Conservation (phyloP, 1,140 invertebrate species). For the Lordiphosa clarofinis region DNA sequence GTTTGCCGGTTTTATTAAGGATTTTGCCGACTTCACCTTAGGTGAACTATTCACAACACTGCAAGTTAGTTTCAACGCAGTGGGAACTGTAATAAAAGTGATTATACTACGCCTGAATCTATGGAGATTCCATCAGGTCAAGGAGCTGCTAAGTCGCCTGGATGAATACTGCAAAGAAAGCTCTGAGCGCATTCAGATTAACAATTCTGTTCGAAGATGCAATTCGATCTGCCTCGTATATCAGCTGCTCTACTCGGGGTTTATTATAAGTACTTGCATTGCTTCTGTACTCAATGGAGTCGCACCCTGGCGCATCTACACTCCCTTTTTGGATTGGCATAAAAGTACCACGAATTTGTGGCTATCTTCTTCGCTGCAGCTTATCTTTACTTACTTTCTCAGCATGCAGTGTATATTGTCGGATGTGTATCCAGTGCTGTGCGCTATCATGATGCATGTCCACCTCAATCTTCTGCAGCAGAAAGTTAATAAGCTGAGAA, state of each 20-base stretch:
- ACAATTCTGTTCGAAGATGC: constrained; percentile 24
- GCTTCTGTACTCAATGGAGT: constrained; percentile 1
- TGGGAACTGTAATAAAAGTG: constrained; percentile 18
- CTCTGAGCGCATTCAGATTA: constrained; percentile 20
- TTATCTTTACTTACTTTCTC: neutral
- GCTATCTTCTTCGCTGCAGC: constrained; percentile 13
- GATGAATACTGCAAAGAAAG: constrained; percentile 20
- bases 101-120: constrained; percentile 1
- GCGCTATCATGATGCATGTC: constrained; percentile 10
- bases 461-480: constrained; percentile 25
- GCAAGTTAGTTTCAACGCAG: constrained; percentile 30
- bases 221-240: constrained; percentile 33
- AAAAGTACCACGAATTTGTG: constrained; percentile 10
- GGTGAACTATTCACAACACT: constrained; percentile 32
- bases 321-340: constrained; percentile 32
- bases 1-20: constrained; percentile 19
- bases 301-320: constrained; percentile 37
- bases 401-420: constrained; percentile 10
- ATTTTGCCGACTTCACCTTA: constrained; percentile 19
- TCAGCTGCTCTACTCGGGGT: constrained; percentile 11
- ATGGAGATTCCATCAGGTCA: constrained; percentile 9
- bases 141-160: constrained; percentile 17
- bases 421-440: constrained; percentile 28
- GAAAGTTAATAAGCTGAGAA: constrained; percentile 29
- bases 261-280: constrained; percentile 14